These are phyloP conservation scores for Hybognathus amarus DNA, from an alignment of 2,797 vertebrate species.

Conservation along the genomic window DNA sequence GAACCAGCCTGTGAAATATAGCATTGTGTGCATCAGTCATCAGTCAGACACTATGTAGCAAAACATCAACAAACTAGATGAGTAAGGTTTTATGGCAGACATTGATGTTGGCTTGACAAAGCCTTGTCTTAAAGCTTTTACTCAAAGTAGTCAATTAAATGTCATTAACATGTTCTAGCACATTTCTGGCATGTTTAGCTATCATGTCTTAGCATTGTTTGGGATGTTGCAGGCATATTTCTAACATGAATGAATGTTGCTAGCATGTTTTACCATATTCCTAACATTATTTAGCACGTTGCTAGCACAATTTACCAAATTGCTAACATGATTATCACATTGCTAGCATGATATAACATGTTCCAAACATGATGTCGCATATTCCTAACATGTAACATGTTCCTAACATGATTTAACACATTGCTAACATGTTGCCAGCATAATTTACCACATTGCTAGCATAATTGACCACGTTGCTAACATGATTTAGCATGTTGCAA, in stretches of 20 bases:
- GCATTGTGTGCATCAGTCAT: not conserved
- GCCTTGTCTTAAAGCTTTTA: not conserved
- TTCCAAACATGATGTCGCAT: no score
- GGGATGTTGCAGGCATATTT: not conserved
- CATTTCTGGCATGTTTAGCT: not conserved
- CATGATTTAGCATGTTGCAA: no score
- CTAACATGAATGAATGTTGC: not conserved
- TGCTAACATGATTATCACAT: no score
- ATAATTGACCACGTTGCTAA: no score
- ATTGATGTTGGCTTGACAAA: not conserved
- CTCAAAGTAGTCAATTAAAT: not conserved
- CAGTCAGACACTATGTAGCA: not conserved
- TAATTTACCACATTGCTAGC: no score
- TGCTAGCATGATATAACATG: no score
- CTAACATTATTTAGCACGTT: not conserved
- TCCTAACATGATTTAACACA: no score
- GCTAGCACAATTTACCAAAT: no score
- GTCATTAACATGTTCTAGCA: not conserved
- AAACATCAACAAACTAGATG: not conserved
- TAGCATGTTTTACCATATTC: not conserved
- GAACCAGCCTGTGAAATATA: conserved; percentile 85
- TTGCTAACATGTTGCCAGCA: no score
- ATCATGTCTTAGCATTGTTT: not conserved
- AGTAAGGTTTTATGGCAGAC: not conserved
- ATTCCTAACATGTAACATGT: no score